Evolutionary conservation across 2,113 vertebrate species (phyloP).

Genomic region (Hassar affinis): DNA sequence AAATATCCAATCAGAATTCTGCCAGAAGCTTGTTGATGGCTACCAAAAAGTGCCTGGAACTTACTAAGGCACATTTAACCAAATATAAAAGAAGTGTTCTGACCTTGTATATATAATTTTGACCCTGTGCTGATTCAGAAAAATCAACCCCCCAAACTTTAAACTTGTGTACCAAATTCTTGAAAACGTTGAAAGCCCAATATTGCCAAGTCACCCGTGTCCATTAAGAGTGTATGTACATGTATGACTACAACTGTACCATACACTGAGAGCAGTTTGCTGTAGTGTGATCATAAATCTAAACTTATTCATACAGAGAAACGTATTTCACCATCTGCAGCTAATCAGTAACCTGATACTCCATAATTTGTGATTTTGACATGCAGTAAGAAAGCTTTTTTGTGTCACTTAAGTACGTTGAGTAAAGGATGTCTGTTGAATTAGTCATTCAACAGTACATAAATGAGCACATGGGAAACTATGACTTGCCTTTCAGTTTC

Average conservation of each 20-base stretch:
- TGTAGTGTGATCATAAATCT: neutral
- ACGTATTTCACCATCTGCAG: neutral
- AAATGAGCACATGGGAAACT: neutral
- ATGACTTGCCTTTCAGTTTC: neutral
- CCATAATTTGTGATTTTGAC: neutral
- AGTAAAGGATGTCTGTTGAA: neutral
- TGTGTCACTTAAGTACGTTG: neutral
- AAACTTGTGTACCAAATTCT: too few relatives aligned
- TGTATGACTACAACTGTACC: neutral
- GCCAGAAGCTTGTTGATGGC: too few relatives aligned
- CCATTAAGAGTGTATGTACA: too few relatives aligned
- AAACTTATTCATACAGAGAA: neutral
- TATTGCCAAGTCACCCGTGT: too few relatives aligned
- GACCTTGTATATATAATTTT: too few relatives aligned
- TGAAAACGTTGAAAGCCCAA: too few relatives aligned
- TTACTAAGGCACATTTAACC: too few relatives aligned
- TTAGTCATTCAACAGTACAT: neutral
- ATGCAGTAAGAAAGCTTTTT: neutral
- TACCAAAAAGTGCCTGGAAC: too few relatives aligned
- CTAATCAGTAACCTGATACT: neutral
- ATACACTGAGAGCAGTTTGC: neutral
- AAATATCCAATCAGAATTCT: too few relatives aligned
- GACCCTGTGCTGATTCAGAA: too few relatives aligned
- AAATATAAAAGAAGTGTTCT: too few relatives aligned
- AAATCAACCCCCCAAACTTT: too few relatives aligned